Conservation (phyloP, 2,888 invertebrate species). For the Idaea dimidiata region DNA sequence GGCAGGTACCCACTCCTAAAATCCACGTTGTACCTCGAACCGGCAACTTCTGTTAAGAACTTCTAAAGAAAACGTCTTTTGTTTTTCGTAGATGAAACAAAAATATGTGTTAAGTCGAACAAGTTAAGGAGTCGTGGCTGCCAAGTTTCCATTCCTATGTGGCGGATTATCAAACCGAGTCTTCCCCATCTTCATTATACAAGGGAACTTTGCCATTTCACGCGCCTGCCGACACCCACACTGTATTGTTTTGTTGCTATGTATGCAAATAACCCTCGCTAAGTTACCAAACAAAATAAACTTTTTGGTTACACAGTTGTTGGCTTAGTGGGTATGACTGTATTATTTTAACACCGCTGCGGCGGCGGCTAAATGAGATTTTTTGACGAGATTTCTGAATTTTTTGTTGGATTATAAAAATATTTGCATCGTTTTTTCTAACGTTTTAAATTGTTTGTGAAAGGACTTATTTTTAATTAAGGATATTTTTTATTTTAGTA, state of each 20-base stretch:
- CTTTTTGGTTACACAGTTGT: conserved; percentile 56
- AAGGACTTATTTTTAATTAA: neutral
- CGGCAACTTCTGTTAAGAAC: neutral
- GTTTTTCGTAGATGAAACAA: conserved; percentile 23
- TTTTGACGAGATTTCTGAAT: conserved; percentile 21
- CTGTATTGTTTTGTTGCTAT: conserved; percentile 57
- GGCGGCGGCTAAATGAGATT: conserved; percentile 26
- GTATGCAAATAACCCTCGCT: conserved; percentile 69
- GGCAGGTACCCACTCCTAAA: neutral
- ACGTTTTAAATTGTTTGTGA: neutral
- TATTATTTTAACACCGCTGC: conserved; percentile 40
- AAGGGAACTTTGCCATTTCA: conserved; percentile 63
- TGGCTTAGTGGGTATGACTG: conserved; percentile 43
- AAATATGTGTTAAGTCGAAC: conserved; percentile 43
- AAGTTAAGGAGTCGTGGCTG: conserved; percentile 47
- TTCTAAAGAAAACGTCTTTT: conserved; percentile 5
- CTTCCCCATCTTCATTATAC: conserved; percentile 75
- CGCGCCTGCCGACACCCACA: conserved; percentile 54
- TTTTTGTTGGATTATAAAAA: conserved; percentile 4
- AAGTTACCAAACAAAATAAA: conserved; percentile 69
- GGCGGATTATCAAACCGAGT: conserved; percentile 61
- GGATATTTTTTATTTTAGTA: neutral
- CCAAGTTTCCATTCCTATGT: conserved; percentile 58
- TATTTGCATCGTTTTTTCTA: conserved; percentile 10
- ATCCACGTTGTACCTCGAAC: neutral